A percentile compares a stretch with the other conserved stretches of the same genome.
Conservation (phyloP, 2,797 vertebrate species). For the Cryptoblepharus egeriae region DNA sequence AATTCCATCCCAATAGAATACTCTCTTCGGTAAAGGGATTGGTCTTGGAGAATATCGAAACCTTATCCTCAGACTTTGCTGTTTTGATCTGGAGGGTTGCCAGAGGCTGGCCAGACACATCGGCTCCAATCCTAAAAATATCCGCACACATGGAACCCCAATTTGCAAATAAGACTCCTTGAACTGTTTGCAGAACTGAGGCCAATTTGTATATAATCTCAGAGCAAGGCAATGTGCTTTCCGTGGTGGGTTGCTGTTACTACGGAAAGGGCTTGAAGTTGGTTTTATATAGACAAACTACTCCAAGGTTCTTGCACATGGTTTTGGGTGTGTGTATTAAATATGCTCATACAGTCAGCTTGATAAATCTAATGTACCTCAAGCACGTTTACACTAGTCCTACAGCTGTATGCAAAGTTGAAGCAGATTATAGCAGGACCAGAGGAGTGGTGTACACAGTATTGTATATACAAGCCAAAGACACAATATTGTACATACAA, state of each 20-base stretch:
- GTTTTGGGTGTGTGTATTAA: neutral
- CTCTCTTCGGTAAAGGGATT: constrained; percentile 4
- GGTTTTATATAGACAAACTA: neutral
- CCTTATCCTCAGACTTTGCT: constrained; percentile 12
- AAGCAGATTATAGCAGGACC: neutral
- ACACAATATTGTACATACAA: no score
- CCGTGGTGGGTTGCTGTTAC: neutral
- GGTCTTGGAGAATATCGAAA: constrained; percentile 23
- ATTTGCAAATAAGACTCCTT: constrained; percentile 23
- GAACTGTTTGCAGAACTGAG: neutral
- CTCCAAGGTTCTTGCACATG: neutral
- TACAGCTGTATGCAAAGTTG: neutral
- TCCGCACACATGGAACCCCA: constrained; percentile 19
- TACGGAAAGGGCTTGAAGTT: neutral
- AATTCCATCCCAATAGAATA: neutral
- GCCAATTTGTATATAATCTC: neutral
- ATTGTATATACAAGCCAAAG: neutral
- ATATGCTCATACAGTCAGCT: no score
- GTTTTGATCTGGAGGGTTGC: constrained; percentile 19
- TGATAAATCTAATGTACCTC: neutral
- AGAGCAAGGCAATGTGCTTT: neutral
- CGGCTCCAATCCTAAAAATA: constrained; percentile 35
- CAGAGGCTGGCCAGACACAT: constrained; percentile 29
- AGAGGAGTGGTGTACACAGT: no score
- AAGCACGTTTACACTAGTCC: neutral